These are phyloP conservation scores for Orthonyx spaldingii DNA, from an alignment of 2,113 vertebrate species.

Conservation along the genomic window DNA sequence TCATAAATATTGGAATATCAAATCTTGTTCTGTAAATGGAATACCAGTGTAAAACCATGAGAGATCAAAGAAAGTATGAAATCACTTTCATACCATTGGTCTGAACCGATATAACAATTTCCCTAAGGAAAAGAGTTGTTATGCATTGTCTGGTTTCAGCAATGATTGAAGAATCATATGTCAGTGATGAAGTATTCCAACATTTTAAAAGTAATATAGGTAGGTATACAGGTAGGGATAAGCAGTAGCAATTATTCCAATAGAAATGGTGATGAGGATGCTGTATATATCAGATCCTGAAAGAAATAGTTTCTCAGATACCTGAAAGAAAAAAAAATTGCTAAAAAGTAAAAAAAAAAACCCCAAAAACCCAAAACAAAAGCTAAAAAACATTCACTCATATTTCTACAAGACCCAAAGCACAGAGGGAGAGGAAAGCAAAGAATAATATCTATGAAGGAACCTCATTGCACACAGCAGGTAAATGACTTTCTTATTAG, in stretches of 20 bases:
- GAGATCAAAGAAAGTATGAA: background rate
- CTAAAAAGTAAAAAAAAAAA: background rate
- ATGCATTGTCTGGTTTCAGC: background rate
- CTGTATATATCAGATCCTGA: too few species aligned
- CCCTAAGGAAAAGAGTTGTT: background rate
- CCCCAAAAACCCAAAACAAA: background rate
- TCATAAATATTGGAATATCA: background rate
- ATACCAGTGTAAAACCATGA: background rate
- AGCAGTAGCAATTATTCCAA: background rate
- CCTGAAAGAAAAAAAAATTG: background rate
- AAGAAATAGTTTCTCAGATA: background rate
- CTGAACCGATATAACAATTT: background rate
- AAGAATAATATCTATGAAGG: background rate
- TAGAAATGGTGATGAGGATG: background rate
- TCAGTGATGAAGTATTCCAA: background rate
- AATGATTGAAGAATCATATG: background rate
- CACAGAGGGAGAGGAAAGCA: background rate
- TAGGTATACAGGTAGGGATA: background rate
- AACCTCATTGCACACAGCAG: background rate
- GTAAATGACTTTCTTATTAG: conserved; percentile 44
- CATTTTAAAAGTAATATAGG: background rate
- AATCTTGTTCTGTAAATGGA: background rate
- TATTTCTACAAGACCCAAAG: background rate
- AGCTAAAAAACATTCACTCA: background rate
- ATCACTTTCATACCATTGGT: background rate